These are phyloP conservation scores for Trypoxylus dichotomus DNA, from an alignment of 1,140 invertebrate genomes.

Conservation along the genomic window DNA sequence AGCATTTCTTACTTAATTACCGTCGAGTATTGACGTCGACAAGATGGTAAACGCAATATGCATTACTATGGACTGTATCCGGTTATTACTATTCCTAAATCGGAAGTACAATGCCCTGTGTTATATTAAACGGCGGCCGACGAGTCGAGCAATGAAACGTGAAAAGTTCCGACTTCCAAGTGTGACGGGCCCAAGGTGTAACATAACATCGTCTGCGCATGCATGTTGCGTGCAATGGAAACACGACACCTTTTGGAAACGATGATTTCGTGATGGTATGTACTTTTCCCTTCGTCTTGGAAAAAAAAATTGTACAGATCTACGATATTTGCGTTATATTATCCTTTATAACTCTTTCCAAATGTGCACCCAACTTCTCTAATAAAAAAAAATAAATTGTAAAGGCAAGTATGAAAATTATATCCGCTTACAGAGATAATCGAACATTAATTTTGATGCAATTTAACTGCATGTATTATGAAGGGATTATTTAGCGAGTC, in stretches of 20 bases:
- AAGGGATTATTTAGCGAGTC: too few relatives aligned
- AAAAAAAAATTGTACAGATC: too few relatives aligned
- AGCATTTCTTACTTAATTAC: background rate
- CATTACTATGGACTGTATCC: background rate
- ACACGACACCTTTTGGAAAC: background rate
- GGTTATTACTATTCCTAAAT: background rate
- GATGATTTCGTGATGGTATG: background rate
- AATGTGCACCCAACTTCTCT: too few relatives aligned
- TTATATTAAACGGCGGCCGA: background rate
- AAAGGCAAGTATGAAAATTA: too few relatives aligned
- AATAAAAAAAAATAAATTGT: too few relatives aligned
- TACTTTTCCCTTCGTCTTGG: background rate
- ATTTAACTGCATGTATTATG: too few relatives aligned
- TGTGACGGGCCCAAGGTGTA: background rate
- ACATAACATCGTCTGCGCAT: background rate
- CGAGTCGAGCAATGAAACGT: background rate
- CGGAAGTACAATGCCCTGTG: background rate
- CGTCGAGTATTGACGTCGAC: background rate
- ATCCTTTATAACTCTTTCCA: too few relatives aligned
- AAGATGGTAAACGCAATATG: background rate
- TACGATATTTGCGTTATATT: too few relatives aligned
- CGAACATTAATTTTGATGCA: too few relatives aligned
- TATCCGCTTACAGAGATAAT: too few relatives aligned
- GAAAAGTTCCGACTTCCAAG: background rate
- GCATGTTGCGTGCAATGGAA: background rate